Evolutionary conservation across 2,888 invertebrate species (phyloP).

Genomic region (Papilio elwesi): DNA sequence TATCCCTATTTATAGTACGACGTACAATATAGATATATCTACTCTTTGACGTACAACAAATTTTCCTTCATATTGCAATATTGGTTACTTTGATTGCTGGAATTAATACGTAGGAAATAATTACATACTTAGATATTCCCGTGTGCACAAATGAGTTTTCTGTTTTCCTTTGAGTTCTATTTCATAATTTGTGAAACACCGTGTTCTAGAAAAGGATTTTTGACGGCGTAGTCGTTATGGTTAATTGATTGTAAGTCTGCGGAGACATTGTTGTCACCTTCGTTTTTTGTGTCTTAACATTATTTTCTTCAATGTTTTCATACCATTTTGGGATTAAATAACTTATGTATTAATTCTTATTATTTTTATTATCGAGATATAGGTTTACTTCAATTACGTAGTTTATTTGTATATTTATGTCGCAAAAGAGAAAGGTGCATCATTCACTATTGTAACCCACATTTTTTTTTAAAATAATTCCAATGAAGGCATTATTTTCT

Average conservation of each 20-base stretch:
- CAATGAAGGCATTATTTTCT: conserved; percentile 2
- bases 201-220: conserved; percentile 7
- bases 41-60: conserved; percentile 10
- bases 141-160: conserved; percentile 25
- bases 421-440: conserved; percentile 49
- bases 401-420: conserved; percentile 22
- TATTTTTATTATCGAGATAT: not conserved
- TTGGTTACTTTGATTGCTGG: conserved; percentile 32
- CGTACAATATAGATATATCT: not conserved
- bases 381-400: conserved; percentile 19
- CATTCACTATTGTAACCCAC: conserved; percentile 47
- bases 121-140: conserved; percentile 18
- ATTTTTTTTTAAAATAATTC: conserved; percentile 7
- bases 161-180: conserved; percentile 19
- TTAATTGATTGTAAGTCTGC: conserved; percentile 50
- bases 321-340: not conserved
- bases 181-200: conserved; percentile 12
- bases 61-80: conserved; percentile 23
- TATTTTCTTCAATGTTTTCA: conserved; percentile 36
- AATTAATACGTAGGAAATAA: conserved; percentile 35
- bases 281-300: conserved; percentile 39
- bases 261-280: conserved; percentile 48
- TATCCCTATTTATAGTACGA: too few species aligned
- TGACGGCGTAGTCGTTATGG: conserved; percentile 44
- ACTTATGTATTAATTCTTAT: not conserved